Conservation (phyloP, 92 coral and sea anemone species). For the Phymanthus crucifer region DNA sequence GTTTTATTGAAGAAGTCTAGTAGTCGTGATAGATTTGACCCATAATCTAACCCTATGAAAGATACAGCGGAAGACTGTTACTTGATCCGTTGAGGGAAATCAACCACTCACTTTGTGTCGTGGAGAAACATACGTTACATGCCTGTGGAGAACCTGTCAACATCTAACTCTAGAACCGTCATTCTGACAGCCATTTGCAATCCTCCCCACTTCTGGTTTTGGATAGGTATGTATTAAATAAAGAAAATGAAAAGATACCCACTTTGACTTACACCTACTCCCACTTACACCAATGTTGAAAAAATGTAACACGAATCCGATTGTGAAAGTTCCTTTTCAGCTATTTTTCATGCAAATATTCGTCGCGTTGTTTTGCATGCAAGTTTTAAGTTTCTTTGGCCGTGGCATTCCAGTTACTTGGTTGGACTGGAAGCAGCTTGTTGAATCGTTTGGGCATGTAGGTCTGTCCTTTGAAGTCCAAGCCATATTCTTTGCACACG, state of each 20-base stretch:
- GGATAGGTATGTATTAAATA: too few species aligned
- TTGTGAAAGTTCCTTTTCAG: background rate
- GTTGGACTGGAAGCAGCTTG: background rate
- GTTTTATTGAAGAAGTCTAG: background rate
- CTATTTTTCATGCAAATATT: background rate
- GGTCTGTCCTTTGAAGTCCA: background rate
- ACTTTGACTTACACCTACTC: too few species aligned
- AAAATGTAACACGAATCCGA: too few species aligned
- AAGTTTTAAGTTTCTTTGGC: background rate
- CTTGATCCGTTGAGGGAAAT: background rate
- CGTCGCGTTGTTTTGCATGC: background rate
- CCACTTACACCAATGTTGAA: too few species aligned
- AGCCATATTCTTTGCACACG: background rate
- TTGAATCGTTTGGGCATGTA: background rate
- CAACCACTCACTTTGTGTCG: background rate
- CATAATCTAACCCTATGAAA: background rate
- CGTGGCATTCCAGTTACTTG: background rate
- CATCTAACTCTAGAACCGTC: background rate
- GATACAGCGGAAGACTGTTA: slow-evolving; percentile 2
- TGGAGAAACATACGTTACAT: background rate
- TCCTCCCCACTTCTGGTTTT: too few species aligned
- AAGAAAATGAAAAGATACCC: too few species aligned
- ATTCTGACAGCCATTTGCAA: background rate
- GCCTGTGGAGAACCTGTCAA: slow-evolving; percentile 1
- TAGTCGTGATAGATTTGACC: background rate